Percentiles rank a stretch among this genome's conserved stretches.
phyloP scores from a whole-genome alignment of 2,888 invertebrate genomes.

The Oscheius sp. region DNA sequence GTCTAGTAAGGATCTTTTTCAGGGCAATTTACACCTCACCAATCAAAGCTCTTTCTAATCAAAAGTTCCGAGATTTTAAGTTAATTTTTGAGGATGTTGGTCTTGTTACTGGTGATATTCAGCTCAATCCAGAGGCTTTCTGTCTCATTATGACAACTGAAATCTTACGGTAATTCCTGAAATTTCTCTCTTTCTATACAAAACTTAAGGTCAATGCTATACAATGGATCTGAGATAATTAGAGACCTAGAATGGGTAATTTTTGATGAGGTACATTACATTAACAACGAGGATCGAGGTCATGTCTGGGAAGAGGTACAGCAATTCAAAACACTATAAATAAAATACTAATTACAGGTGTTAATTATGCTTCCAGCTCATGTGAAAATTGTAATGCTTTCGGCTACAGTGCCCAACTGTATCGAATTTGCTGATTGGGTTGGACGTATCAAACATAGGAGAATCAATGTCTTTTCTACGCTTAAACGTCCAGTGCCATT shows the following conservation, averaged over 20 bases:
- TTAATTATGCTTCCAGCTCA: slow-evolving; percentile 91
- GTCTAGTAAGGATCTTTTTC: slow-evolving; percentile 26
- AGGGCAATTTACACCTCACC: slow-evolving; percentile 91
- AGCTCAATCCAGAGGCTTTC: slow-evolving; percentile 89
- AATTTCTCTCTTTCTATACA: neutral
- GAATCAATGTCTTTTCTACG: slow-evolving; percentile 90
- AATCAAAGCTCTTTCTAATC: slow-evolving; percentile 97
- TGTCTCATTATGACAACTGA: slow-evolving; percentile 99
- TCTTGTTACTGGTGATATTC: slow-evolving; percentile 91
- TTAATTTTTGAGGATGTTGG: slow-evolving; percentile 88
- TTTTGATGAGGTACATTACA: slow-evolving; percentile 98
- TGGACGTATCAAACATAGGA: slow-evolving; percentile 78
- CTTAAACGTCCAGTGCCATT: slow-evolving; percentile 91
- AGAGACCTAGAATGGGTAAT: slow-evolving; percentile 97
- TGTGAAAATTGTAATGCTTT: slow-evolving; percentile 93
- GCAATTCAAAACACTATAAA: too few relatives aligned
- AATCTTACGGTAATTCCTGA: slow-evolving; percentile 79
- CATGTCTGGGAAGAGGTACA: slow-evolving; percentile 98
- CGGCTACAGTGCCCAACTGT: slow-evolving; percentile 97
- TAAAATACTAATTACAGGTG: slow-evolving; percentile 73
- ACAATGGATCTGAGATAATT: slow-evolving; percentile 90
- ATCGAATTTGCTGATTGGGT: slow-evolving; percentile 85
- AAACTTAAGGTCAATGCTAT: slow-evolving; percentile 82
- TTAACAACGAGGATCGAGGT: slow-evolving; percentile 94
- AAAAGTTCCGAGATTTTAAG: slow-evolving; percentile 97